Evolutionary conservation across 1,140 invertebrate genomes (phyloP).

Genomic region (Bombus consobrinus): DNA sequence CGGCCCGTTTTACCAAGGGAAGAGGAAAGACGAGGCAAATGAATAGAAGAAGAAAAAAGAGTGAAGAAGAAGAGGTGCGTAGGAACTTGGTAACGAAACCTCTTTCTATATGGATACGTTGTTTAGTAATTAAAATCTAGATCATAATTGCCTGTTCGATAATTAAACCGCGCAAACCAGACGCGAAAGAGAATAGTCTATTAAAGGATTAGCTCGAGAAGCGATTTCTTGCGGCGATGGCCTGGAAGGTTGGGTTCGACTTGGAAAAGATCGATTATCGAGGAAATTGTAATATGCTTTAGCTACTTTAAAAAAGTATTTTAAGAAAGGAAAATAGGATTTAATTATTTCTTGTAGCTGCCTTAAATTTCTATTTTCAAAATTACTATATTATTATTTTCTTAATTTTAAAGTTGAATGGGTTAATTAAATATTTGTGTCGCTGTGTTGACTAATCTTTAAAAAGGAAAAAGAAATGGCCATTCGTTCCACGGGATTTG

Average conservation of each 20-base stretch:
- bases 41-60: background rate
- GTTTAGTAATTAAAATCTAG: slow-evolving; percentile 54
- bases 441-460: background rate
- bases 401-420: background rate
- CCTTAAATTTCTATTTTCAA: background rate
- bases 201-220: slow-evolving; percentile 53
- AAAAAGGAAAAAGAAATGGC: too few relatives aligned
- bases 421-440: background rate
- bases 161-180: slow-evolving; percentile 47
- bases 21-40: too few relatives aligned
- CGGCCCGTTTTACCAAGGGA: background rate
- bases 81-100: slow-evolving; percentile 11
- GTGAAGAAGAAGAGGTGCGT: background rate
- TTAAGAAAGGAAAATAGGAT: too few relatives aligned
- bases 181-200: slow-evolving; percentile 20
- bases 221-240: background rate
- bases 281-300: background rate
- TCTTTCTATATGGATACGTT: background rate
- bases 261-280: background rate
- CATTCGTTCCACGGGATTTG: too few relatives aligned
- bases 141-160: slow-evolving; percentile 53
- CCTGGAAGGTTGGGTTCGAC: background rate
- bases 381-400: background rate
- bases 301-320: background rate
- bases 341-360: too few relatives aligned